Percentiles rank a stretch among this genome's conserved stretches.
These are phyloP conservation scores for Rallus limicola DNA, from an alignment of 2,113 vertebrate genomes.

Conservation along the genomic window DNA sequence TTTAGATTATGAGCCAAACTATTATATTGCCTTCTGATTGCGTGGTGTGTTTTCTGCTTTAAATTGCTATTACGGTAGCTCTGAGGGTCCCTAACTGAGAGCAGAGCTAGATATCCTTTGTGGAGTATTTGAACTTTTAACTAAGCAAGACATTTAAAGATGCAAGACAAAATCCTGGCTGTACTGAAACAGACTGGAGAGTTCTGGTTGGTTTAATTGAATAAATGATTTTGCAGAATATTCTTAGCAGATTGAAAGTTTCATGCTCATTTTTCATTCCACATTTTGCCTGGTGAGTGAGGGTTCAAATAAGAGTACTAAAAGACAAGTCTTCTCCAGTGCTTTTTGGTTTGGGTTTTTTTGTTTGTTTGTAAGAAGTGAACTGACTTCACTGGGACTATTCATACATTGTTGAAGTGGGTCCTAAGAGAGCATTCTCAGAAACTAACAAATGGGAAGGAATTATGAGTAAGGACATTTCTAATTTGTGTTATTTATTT, in stretches of 20 bases:
- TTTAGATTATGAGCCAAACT: not conserved
- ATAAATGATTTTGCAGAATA: not conserved
- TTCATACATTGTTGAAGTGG: not conserved
- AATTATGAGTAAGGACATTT: not conserved
- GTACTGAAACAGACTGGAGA: not conserved
- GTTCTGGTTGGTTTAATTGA: not conserved
- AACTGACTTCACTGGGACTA: not conserved
- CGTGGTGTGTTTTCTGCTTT: constrained; percentile 2
- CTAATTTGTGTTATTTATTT: not conserved
- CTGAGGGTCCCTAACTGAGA: not conserved
- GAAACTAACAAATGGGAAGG: not conserved
- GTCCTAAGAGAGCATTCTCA: not conserved
- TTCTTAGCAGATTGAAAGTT: not conserved
- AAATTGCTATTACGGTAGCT: not conserved
- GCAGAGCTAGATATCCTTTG: not conserved
- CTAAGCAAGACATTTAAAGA: not conserved
- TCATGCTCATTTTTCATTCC: not conserved
- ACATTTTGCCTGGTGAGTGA: not conserved
- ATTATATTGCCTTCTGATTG: constrained; percentile 13
- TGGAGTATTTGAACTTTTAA: not conserved
- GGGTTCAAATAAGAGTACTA: not conserved
- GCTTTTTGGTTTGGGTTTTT: not conserved
- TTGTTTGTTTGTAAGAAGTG: not conserved
- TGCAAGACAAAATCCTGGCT: not conserved
- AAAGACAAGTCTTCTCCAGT: not conserved